Evolutionary conservation across 2,113 vertebrate genomes (phyloP).

Genomic region (Pampusana beccarii): DNA sequence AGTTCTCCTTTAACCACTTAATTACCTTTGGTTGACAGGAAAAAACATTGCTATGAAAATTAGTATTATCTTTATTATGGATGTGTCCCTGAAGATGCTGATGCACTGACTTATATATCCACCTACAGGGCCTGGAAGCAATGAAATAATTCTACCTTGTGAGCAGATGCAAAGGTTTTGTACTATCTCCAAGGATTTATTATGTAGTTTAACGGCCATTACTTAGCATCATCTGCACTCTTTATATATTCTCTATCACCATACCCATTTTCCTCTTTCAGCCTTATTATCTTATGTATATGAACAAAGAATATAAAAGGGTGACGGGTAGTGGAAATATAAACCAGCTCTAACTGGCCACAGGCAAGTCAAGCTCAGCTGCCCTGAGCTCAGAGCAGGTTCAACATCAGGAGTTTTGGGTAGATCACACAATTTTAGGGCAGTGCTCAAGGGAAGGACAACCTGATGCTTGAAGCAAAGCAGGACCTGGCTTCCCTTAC

Average conservation of each 20-base stretch:
- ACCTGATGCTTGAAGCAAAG: background rate
- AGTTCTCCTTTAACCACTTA: constrained; percentile 65
- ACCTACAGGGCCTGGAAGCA: background rate
- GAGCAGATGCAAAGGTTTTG: constrained; percentile 33
- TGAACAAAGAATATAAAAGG: background rate
- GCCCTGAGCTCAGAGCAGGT: background rate
- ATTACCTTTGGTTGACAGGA: constrained; percentile 56
- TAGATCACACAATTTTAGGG: rapidly evolving
- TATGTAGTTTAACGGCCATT: background rate
- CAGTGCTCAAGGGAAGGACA: background rate
- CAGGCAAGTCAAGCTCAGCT: background rate
- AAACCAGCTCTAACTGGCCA: background rate
- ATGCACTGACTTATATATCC: constrained; percentile 4
- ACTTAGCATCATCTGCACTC: constrained; percentile 44
- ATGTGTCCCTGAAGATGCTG: constrained; percentile 50
- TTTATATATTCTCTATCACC: constrained; percentile 31
- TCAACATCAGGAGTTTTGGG: rapidly evolving
- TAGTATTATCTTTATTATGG: constrained; percentile 53
- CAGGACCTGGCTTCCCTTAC: background rate
- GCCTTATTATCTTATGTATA: constrained; percentile 42
- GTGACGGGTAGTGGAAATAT: background rate
- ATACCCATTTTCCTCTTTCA: constrained; percentile 27
- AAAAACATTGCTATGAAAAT: constrained; percentile 52
- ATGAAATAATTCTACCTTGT: constrained; percentile 50
- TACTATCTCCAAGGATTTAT: constrained; percentile 52